phyloP scores from a whole-genome alignment of 2,888 invertebrate species.

The Andrena bucephala region DNA sequence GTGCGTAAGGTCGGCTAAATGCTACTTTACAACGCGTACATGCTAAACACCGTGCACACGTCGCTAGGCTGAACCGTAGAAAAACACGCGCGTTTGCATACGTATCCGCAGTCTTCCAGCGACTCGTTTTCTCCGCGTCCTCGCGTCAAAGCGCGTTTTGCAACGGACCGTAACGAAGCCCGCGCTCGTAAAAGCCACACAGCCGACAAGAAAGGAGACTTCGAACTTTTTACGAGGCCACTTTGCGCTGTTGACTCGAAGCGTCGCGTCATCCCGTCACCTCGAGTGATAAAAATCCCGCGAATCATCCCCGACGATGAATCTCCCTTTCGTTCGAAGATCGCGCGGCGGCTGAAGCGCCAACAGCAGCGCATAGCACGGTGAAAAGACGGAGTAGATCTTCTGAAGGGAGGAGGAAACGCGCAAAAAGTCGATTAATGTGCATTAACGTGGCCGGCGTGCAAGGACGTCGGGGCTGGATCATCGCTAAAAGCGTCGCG shows the following conservation, averaged over 20 bases:
- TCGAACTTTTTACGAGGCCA: not conserved
- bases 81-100: slow-evolving; percentile 18
- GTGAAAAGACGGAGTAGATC: too few species aligned
- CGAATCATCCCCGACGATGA: not conserved
- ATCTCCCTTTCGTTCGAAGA: slow-evolving; percentile 36
- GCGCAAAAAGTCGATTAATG: slow-evolving; percentile 55
- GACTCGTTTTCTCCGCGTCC: slow-evolving; percentile 27
- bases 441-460: slow-evolving; percentile 22
- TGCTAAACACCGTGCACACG: not conserved
- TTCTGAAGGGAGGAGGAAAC: slow-evolving; percentile 21
- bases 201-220: slow-evolving; percentile 26
- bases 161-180: slow-evolving; percentile 28
- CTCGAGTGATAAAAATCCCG: not conserved
- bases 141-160: slow-evolving; percentile 35
- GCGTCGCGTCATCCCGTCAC: not conserved
- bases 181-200: slow-evolving; percentile 13
- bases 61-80: not conserved
- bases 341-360: not conserved
- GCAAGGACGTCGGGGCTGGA: slow-evolving; percentile 65
- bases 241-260: not conserved
- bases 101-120: slow-evolving; percentile 10
- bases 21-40: not conserved
- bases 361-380: too few species aligned
- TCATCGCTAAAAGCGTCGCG: slow-evolving; percentile 78
- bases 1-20: not conserved